Conservation (phyloP, 2,113 vertebrate species). For the Trogon surrucura region DNA sequence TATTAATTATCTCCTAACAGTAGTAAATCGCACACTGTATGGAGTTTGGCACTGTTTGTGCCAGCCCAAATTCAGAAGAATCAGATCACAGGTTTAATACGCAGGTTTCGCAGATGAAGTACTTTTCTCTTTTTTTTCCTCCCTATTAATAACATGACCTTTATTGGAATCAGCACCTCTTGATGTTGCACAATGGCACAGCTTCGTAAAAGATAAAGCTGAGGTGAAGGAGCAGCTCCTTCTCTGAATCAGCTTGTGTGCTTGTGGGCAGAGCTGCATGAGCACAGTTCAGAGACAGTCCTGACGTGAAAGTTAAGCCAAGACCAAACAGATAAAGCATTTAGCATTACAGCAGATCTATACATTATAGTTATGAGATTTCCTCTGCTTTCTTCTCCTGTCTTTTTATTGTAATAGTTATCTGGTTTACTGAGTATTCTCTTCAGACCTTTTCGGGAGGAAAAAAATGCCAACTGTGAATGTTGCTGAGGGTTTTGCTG, state of each 20-base stretch:
- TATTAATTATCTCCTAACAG: conserved; percentile 53
- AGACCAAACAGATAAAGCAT: not conserved
- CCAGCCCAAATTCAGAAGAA: not conserved
- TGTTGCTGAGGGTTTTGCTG: not conserved
- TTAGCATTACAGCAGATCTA: not conserved
- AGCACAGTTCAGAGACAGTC: conserved; percentile 24
- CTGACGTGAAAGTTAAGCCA: conserved; percentile 30
- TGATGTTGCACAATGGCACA: conserved; percentile 50
- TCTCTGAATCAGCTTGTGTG: conserved; percentile 10
- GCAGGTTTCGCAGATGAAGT: not conserved
- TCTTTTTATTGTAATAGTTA: conserved; percentile 14
- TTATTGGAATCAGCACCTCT: not conserved
- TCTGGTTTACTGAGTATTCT: not conserved
- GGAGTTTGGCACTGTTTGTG: not conserved
- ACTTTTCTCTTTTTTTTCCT: not conserved
- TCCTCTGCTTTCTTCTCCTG: not conserved
- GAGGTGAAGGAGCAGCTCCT: not conserved
- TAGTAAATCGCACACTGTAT: conserved; percentile 24
- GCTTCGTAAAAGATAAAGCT: conserved; percentile 22
- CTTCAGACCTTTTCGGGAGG: not conserved
- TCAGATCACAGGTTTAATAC: conserved; percentile 24
- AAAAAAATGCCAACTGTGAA: not conserved
- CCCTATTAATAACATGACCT: not conserved
- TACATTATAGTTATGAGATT: not conserved
- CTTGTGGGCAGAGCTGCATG: not conserved